A percentile compares a stretch with the other conserved stretches of the same genome.
Evolutionary conservation across 2,797 vertebrate genomes (phyloP).

Genomic region (Novumbra hubbsi): DNA sequence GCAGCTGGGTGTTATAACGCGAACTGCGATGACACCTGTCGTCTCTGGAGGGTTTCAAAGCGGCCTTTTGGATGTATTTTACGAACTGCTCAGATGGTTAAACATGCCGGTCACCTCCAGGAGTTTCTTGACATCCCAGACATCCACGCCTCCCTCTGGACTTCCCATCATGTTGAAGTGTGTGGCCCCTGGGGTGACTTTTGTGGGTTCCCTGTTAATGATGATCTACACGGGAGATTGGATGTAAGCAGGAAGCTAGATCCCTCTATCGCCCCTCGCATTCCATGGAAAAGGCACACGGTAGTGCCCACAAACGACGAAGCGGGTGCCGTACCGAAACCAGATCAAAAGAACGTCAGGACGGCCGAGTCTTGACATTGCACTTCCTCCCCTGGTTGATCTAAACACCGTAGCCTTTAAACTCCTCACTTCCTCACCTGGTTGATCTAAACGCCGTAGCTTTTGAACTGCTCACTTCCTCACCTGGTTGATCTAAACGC

Average conservation of each 20-base stretch:
- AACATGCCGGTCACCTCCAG: slow-evolving; percentile 78
- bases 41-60: too few relatives aligned
- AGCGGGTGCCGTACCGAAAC: neutral
- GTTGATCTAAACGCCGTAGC: too few relatives aligned
- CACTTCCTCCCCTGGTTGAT: too few relatives aligned
- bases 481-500: too few relatives aligned
- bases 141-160: slow-evolving; percentile 75
- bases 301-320: neutral
- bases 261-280: neutral
- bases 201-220: slow-evolving; percentile 82
- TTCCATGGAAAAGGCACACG: neutral
- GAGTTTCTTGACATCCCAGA: slow-evolving; percentile 94
- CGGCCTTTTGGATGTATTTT: neutral
- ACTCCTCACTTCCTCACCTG: slow-evolving; percentile 56
- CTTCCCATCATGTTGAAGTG: slow-evolving; percentile 94
- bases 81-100: neutral
- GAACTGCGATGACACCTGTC: too few relatives aligned
- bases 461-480: too few relatives aligned
- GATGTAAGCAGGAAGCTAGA: neutral
- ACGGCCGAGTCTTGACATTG: too few relatives aligned
- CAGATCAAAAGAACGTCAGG: too few relatives aligned
- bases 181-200: slow-evolving; percentile 55
- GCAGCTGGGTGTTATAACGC: neutral
- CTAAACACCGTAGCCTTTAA: slow-evolving; percentile 12
- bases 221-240: slow-evolving; percentile 77